Conservation (phyloP, 2,888 invertebrate species). For the Drosophila ustulata region DNA sequence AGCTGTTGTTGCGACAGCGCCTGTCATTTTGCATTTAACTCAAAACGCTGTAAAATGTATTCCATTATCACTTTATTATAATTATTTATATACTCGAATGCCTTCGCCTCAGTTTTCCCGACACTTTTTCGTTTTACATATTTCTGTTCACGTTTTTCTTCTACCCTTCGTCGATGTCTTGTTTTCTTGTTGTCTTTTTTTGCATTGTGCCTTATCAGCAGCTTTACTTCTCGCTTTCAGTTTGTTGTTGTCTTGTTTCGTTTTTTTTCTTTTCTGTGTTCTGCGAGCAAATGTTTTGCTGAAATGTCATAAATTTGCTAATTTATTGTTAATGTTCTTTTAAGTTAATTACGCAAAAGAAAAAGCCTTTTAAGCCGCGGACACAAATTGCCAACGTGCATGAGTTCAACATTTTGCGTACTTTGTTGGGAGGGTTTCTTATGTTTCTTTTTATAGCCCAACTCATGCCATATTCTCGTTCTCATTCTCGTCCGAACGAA, state of each 20-base stretch:
- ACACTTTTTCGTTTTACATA: conserved; percentile 16
- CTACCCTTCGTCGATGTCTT: background rate
- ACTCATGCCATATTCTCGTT: background rate
- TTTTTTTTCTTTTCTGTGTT: conserved; percentile 6
- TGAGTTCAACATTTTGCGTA: conserved; percentile 21
- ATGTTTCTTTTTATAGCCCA: conserved; percentile 5
- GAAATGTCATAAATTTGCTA: conserved; percentile 70
- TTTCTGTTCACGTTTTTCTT: conserved; percentile 41
- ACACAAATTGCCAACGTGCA: conserved; percentile 52
- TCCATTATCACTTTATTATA: conserved; percentile 73
- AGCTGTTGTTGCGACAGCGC: conserved; percentile 42
- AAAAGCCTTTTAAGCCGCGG: conserved; percentile 46
- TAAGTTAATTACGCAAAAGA: conserved; percentile 71
- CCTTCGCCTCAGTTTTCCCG: conserved; percentile 19
- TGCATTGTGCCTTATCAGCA: conserved; percentile 63
- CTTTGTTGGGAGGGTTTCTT: conserved; percentile 24
- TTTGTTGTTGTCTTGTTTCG: conserved; percentile 5
- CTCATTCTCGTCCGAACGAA: background rate
- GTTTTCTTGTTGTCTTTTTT: conserved; percentile 10
- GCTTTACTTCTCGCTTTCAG: conserved; percentile 25
- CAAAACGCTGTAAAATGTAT: conserved; percentile 61
- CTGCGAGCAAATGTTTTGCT: conserved; percentile 49
- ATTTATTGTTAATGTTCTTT: conserved; percentile 73
- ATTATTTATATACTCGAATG: conserved; percentile 42
- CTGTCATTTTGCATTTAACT: conserved; percentile 70